phyloP scores from a whole-genome alignment of 2,797 vertebrate genomes.

The Hemibagrus guttatus region DNA sequence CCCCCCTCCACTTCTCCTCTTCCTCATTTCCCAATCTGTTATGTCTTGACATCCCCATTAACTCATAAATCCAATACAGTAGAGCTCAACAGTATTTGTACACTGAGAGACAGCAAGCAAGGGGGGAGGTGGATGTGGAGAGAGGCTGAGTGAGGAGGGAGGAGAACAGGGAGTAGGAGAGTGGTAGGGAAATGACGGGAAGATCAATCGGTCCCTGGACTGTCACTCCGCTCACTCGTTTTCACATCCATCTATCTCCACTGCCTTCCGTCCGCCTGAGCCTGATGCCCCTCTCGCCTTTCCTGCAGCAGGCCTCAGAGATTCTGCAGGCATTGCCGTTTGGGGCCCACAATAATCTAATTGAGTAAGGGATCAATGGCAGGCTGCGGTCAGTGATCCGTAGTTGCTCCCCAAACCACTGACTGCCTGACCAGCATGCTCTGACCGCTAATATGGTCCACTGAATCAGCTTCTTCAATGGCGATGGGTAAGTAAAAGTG shows the following conservation, averaged over 20 bases:
- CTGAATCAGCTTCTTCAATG: conserved; percentile 37
- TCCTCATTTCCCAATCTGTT: conserved; percentile 64
- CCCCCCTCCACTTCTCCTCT: conserved; percentile 65
- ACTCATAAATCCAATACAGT: conserved; percentile 83
- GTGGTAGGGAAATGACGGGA: conserved; percentile 63
- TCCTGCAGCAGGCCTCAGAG: conserved; percentile 41
- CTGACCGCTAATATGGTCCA: conserved; percentile 57
- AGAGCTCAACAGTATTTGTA: conserved; percentile 81
- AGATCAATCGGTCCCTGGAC: conserved; percentile 76
- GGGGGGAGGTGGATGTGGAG: conserved; percentile 48
- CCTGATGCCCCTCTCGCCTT: conserved; percentile 51
- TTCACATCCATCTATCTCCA: conserved; percentile 77
- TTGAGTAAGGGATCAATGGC: conserved; percentile 84
- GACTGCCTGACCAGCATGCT: conserved; percentile 51
- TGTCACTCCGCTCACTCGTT: conserved; percentile 77
- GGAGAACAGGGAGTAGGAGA: conserved; percentile 32
- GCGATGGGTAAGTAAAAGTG: conserved; percentile 33
- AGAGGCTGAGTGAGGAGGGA: conserved; percentile 31
- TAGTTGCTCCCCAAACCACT: conserved; percentile 58
- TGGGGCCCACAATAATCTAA: conserved; percentile 88
- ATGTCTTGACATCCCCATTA: conserved; percentile 78
- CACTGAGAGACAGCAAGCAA: conserved; percentile 63
- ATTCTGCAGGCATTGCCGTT: conserved; percentile 88
- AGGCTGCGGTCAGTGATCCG: conserved; percentile 82
- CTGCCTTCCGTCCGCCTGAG: conserved; percentile 31